Conservation (phyloP, 2,113 vertebrate species). For the Oreochromis aureus region DNA sequence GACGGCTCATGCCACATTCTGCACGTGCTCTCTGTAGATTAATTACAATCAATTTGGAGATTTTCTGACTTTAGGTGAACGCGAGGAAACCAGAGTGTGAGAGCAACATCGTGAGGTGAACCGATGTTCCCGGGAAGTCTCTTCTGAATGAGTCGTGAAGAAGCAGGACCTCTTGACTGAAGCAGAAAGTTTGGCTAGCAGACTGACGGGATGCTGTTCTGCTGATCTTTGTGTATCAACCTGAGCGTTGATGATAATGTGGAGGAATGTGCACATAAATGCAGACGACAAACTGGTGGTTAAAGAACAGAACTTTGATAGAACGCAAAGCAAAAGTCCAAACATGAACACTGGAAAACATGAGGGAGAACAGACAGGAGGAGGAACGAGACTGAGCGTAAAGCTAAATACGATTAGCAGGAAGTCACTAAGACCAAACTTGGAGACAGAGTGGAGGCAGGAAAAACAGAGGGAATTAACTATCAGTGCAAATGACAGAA, state of each 20-base stretch:
- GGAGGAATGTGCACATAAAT: neutral
- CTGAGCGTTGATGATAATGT: neutral
- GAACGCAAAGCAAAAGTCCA: neutral
- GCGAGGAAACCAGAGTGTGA: neutral
- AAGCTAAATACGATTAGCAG: neutral
- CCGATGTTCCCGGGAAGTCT: neutral
- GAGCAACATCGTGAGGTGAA: neutral
- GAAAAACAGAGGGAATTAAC: neutral
- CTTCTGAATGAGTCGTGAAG: neutral
- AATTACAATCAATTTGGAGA: neutral
- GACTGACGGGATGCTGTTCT: neutral
- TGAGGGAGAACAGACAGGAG: neutral
- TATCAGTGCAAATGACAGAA: neutral
- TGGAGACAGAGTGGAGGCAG: neutral
- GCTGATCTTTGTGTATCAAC: neutral
- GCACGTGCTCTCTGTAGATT: neutral
- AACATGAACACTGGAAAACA: accelerated
- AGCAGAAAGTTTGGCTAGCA: neutral
- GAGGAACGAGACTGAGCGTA: accelerated
- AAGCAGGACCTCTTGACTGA: neutral
- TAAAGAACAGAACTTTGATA: neutral
- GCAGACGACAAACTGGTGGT: neutral
- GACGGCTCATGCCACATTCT: neutral
- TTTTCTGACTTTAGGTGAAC: neutral
- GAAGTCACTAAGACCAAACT: neutral